phyloP scores from a whole-genome alignment of 92 coral and sea anemone genomes.

The Phymanthus crucifer region DNA sequence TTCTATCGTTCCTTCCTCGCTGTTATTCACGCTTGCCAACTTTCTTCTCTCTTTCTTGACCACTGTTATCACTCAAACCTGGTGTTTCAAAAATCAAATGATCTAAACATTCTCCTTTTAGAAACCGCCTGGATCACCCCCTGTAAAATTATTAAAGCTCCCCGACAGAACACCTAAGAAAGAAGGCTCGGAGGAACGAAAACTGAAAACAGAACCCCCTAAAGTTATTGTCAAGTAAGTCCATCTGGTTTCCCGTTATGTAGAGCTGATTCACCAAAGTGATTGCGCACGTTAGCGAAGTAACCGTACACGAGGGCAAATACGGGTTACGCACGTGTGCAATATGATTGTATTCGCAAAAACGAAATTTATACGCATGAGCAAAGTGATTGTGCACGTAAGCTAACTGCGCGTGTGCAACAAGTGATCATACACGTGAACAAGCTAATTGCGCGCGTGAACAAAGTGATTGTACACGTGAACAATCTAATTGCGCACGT shows the following conservation, averaged over 20 bases:
- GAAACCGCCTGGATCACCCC: slow-evolving; percentile 93
- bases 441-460: not conserved
- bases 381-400: not conserved
- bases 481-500: not conserved
- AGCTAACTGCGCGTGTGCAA: no score
- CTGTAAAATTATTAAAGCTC: slow-evolving; percentile 58
- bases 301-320: not conserved
- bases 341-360: not conserved
- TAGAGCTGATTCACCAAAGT: not conserved
- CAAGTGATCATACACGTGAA: not conserved
- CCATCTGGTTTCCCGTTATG: no score
- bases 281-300: not conserved
- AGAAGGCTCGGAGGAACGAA: slow-evolving; percentile 83
- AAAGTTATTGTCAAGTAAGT: slow-evolving; percentile 92
- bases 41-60: not conserved
- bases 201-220: slow-evolving; percentile 90
- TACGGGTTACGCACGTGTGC: not conserved
- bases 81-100: not conserved
- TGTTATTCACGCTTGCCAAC: not conserved
- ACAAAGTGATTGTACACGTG: not conserved
- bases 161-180: slow-evolving; percentile 54
- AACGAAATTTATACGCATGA: no score
- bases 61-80: not conserved
- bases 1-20: no score
- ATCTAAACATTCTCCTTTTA: not conserved